Evolutionary conservation across 2,797 vertebrate genomes (phyloP), one percentile per base, ranked within the genome.

Genomic region (Hippoglossus hippoglossus): DNA sequence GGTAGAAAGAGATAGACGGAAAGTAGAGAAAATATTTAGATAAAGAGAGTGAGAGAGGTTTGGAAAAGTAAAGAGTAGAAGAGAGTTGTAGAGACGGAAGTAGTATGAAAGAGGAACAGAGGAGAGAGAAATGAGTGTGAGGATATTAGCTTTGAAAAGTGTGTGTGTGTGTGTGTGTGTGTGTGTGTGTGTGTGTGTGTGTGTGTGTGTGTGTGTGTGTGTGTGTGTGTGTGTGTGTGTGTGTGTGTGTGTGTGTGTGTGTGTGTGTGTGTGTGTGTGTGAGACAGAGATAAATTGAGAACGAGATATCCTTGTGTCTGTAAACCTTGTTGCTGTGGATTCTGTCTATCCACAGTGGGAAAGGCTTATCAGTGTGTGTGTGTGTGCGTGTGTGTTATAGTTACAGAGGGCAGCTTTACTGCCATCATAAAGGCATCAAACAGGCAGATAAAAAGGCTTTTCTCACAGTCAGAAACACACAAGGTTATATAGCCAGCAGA

Each of bases 341-440:
- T 80, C 41, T 19, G 52, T 72, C 52, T 59, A 19, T 47, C 46
- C 5, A 19, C 51, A 22, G 68, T 39, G 63, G 61, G 34, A 78
- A 50, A 28, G 18, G 64, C 68, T 79, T 84, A 73, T 78, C 67
- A 58, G 60, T 69, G 60, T 67, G 3, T 41, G 2, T 59, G 67
- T 64, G 62, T 63, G 53, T 55, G 56, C 54, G 73, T 26, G 71
- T 51, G 50, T 70, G 59, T 50, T 19, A 13, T 21, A 0, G 39
- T 82, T 68, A 51, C 75, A 74, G 52, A 80, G 82, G 59, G 65
- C 68, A 51, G 58, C 68, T 90, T 90, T 83, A 90, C 77, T 61
- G 78, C 79, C 60, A 19, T 71, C 58, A 74, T 79, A 81, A 86
- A 85, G 60, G 31, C 64, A 51, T 71, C 81, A 16, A 51, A 51